Evolutionary conservation across 92 coral and sea anemone species (phyloP).

Genomic region (Metridium senile): DNA sequence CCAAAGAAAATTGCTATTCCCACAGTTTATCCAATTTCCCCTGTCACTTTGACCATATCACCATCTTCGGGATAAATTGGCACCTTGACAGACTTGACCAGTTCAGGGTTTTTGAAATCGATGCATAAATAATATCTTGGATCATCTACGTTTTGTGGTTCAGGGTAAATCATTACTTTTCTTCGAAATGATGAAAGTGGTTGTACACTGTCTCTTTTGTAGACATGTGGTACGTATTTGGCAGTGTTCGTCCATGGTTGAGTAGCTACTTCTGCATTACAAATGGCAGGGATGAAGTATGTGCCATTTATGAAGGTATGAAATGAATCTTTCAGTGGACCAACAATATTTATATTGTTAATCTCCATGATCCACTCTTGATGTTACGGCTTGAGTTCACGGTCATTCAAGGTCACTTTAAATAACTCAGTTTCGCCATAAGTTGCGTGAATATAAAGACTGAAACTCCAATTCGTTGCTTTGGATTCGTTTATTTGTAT

Average conservation of each 20-base stretch:
- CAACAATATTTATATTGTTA: constrained; percentile 19
- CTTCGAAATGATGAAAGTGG: constrained; percentile 43
- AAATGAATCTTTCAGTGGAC: constrained; percentile 35
- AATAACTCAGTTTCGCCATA: too few relatives aligned
- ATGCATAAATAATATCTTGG: constrained; percentile 50
- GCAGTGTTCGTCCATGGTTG: constrained; percentile 64
- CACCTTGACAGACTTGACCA: constrained; percentile 26
- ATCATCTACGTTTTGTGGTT: constrained; percentile 43
- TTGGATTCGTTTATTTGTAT: neutral
- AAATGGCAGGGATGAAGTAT: constrained; percentile 49
- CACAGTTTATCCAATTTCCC: too few relatives aligned
- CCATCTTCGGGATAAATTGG: constrained; percentile 56
- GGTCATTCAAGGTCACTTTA: too few relatives aligned
- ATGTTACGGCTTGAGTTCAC: too few relatives aligned
- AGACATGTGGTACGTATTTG: constrained; percentile 33
- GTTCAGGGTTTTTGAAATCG: constrained; percentile 57
- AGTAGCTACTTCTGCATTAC: constrained; percentile 27
- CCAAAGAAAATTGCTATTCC: too few relatives aligned
- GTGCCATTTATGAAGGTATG: constrained; percentile 54
- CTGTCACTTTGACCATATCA: constrained; percentile 49
- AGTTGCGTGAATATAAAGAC: neutral
- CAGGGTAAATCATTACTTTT: constrained; percentile 67
- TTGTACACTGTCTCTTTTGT: constrained; percentile 50
- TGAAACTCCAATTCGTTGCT: neutral
- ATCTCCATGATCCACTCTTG: constrained; percentile 57